phyloP scores from a whole-genome alignment of 2,888 invertebrate genomes.

The Herminia tarsipennalis region DNA sequence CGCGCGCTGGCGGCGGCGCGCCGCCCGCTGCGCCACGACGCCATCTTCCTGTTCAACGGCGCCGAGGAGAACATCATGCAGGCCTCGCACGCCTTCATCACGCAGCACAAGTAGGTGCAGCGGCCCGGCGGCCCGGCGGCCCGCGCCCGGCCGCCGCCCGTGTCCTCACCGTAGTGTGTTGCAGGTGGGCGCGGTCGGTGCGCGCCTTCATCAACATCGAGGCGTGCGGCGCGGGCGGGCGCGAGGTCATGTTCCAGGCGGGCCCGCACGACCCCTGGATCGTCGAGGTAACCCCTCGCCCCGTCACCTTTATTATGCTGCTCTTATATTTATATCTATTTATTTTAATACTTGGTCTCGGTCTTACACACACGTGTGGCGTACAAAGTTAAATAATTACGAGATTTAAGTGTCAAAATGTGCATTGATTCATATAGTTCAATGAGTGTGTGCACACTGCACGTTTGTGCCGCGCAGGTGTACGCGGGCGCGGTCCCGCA shows the following conservation, averaged over 20 bases:
- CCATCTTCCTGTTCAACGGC: conserved; percentile 95
- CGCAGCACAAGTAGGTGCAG: conserved; percentile 88
- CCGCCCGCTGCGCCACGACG: conserved; percentile 88
- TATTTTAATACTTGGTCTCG: too few species aligned
- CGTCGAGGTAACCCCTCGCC: conserved; percentile 67
- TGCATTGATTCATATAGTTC: too few species aligned
- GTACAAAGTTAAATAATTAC: too few species aligned
- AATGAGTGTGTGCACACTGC: too few species aligned
- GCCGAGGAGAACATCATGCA: conserved; percentile 97
- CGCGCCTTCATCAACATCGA: conserved; percentile 94
- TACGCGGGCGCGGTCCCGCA: conserved; percentile 92
- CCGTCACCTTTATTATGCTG: too few species aligned
- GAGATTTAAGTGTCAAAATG: too few species aligned
- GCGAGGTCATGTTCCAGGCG: conserved; percentile 95
- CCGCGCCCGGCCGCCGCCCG: background rate
- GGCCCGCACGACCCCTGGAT: conserved; percentile 91
- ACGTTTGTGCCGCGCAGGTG: conserved; percentile 69
- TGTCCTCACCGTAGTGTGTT: background rate
- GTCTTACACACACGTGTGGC: background rate
- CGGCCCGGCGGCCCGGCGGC: background rate
- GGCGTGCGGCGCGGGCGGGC: conserved; percentile 95
- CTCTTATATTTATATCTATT: too few species aligned
- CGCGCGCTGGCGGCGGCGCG: conserved; percentile 87
- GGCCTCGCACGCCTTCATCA: conserved; percentile 95
- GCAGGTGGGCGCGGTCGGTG: conserved; percentile 89